These are phyloP conservation scores for Odontophorus gujanensis DNA, from an alignment of 2,113 vertebrate genomes.

Conservation along the genomic window DNA sequence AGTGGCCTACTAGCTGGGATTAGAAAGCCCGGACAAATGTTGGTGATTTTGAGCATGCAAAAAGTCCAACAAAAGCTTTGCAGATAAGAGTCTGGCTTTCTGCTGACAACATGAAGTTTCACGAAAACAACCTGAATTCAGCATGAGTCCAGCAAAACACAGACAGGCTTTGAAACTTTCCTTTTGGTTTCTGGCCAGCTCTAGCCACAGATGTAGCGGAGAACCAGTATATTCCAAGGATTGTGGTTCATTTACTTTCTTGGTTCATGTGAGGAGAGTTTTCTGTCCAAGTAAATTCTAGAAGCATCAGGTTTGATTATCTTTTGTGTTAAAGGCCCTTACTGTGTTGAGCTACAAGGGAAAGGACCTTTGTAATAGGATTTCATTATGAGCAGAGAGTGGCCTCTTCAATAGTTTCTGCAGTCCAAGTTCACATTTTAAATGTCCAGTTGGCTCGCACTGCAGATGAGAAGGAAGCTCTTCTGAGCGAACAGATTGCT, in stretches of 20 bases:
- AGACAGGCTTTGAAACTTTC: slow-evolving; percentile 19
- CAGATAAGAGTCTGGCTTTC: not conserved
- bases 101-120: not conserved
- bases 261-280: not conserved
- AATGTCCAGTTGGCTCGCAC: not conserved
- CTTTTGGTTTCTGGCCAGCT: slow-evolving; percentile 15
- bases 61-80: not conserved
- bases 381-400: not conserved
- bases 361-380: not conserved
- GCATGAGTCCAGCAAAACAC: slow-evolving; percentile 5
- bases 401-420: not conserved
- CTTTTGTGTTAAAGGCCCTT: not conserved
- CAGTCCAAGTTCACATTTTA: not conserved
- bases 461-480: not conserved
- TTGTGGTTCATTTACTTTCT: slow-evolving; percentile 9
- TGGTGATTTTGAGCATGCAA: not conserved
- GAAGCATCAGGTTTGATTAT: not conserved
- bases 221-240: not conserved
- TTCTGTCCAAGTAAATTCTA: not conserved
- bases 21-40: not conserved
- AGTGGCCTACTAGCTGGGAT: not conserved
- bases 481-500: not conserved
- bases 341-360: not conserved
- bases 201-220: not conserved
- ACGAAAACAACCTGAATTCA: slow-evolving; percentile 7